phyloP scores from a whole-genome alignment of 2,797 vertebrate species.

The Sebastiscus albofasciatus region DNA sequence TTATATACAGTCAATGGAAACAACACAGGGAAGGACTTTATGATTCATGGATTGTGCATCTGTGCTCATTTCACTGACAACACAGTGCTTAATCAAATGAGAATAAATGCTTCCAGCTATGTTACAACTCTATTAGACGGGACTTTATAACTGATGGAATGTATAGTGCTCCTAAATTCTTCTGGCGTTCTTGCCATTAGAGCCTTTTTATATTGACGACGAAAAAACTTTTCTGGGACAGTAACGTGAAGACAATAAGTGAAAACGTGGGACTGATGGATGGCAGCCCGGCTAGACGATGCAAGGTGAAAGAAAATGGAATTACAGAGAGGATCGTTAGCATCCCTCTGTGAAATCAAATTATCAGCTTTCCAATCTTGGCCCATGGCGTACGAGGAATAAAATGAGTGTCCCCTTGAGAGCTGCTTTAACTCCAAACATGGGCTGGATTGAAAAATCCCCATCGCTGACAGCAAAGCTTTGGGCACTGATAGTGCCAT shows the following conservation, averaged over 20 bases:
- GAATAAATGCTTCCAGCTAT: slow-evolving; percentile 22
- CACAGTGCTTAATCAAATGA: slow-evolving; percentile 28
- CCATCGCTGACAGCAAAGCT: neutral
- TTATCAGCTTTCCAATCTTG: slow-evolving; percentile 70
- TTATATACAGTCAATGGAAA: neutral
- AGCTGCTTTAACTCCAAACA: neutral
- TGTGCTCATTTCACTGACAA: slow-evolving; percentile 10
- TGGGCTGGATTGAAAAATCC: slow-evolving; percentile 5
- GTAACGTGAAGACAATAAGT: slow-evolving; percentile 28
- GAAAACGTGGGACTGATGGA: slow-evolving; percentile 36
- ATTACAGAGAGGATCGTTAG: slow-evolving; percentile 72
- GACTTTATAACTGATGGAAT: slow-evolving; percentile 23
- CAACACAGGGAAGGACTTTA: neutral
- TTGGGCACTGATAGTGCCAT: neutral
- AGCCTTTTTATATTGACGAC: slow-evolving; percentile 10
- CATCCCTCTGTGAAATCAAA: slow-evolving; percentile 74
- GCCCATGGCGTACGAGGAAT: slow-evolving; percentile 45
- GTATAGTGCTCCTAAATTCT: slow-evolving; percentile 5
- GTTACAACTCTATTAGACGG: slow-evolving; percentile 17
- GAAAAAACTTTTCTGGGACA: slow-evolving; percentile 13
- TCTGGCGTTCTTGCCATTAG: neutral
- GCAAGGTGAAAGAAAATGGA: slow-evolving; percentile 64
- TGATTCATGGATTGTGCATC: neutral
- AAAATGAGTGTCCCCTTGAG: slow-evolving; percentile 33
- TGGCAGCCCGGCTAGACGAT: slow-evolving; percentile 23